phyloP scores from a whole-genome alignment of 2,797 vertebrate genomes.

The Enteromius unitaeniatus region DNA sequence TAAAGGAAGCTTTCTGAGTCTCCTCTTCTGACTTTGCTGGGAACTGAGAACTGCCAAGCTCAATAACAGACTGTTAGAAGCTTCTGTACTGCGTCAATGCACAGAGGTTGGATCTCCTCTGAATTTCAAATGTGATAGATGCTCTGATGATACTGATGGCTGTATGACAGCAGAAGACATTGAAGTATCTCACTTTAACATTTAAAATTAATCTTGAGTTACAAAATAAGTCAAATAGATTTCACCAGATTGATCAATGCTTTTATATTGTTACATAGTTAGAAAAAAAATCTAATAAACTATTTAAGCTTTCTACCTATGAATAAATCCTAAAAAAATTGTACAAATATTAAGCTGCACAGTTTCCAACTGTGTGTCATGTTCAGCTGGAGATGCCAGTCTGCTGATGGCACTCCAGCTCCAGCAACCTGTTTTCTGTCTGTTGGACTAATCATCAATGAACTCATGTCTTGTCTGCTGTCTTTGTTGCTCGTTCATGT shows the following conservation, averaged over 20 bases:
- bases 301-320: background rate
- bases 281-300: background rate
- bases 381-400: too few relatives aligned
- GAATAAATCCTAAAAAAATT: background rate
- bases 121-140: constrained; percentile 21
- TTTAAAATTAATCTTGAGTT: background rate
- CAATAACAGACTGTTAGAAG: background rate
- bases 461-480: too few relatives aligned
- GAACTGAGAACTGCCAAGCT: background rate
- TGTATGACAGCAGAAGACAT: background rate
- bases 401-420: too few relatives aligned
- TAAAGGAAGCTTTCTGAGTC: background rate
- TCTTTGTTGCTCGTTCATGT: too few relatives aligned
- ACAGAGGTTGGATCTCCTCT: constrained; percentile 20
- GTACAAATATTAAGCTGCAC: background rate
- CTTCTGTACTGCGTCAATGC: background rate
- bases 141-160: constrained; percentile 62
- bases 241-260: background rate
- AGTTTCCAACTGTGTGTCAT: background rate
- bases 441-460: too few relatives aligned
- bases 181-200: constrained; percentile 3
- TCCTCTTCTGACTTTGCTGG: constrained; percentile 13
- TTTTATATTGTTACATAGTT: background rate
- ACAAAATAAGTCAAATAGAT: background rate
- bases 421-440: too few relatives aligned